Evolutionary conservation across 1,140 invertebrate genomes (phyloP), one percentile per base, ranked within the genome.

Genomic region (Temnothorax nylanderi): DNA sequence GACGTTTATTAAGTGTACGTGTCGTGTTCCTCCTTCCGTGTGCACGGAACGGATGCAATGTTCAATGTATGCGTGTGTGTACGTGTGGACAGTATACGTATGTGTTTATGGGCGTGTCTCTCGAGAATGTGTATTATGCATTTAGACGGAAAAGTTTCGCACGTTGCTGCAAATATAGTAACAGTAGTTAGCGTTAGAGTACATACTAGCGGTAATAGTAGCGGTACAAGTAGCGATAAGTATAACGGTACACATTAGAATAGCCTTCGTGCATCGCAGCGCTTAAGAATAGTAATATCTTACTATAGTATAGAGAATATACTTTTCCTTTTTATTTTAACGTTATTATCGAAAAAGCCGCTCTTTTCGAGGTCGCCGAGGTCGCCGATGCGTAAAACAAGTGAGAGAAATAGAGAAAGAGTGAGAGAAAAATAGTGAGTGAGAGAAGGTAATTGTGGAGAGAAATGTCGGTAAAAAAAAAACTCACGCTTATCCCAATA

Each of bases 1-100:
- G 93, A 93, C 92, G 90, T 93, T 91, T 92, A 91, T 87, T 91
- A 90, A 85, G 87, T 89, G 87, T 89, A 88, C 84, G 54, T 81
- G 41, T 72, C 26, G 69, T 47, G 41, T 58, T n/a, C n/a, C 11
- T 49, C 60, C 44, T 37, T 67, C 37, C 18, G 34, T 54, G 26
- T 54, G 41, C 56, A 26, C 47, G 32, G 26, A 26, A 7, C 16
- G 32, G 18, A 41, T 32, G 64, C 21, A 32, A 72, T 56, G 58
- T 85, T 32, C 18, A 44, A 32, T 49, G 10, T 76, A 18, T 32
- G 58, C 16, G 32, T 6, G 32, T 26, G 62, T 41, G 72, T 32
- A 8, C 3, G 76, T 37, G 44, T 65, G 7, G 21, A 13, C 26
- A 44, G 71, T 32, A 62, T 80, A 32, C 49, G n/a, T 74, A 18